Conservation (phyloP, 2,113 vertebrate genomes). For the Centropus bengalensis region DNA sequence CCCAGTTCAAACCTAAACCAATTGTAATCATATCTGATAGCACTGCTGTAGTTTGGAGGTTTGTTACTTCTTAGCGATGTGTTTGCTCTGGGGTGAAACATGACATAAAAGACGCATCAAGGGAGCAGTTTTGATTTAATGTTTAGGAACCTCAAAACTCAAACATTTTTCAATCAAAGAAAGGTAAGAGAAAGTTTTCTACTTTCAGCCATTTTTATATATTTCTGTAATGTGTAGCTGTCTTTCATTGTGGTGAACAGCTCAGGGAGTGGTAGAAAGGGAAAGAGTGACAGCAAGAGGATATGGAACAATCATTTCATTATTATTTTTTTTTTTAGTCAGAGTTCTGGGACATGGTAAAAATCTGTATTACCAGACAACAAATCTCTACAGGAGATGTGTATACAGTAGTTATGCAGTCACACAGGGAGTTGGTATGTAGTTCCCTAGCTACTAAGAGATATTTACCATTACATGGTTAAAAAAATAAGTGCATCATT, state of each 20-base stretch:
- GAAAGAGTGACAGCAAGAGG: background rate
- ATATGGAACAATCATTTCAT: background rate
- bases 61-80: background rate
- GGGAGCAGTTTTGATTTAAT: background rate
- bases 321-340: background rate
- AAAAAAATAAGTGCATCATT: background rate
- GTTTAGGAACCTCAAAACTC: background rate
- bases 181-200: background rate
- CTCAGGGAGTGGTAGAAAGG: background rate
- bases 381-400: background rate
- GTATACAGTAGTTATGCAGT: background rate
- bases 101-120: background rate
- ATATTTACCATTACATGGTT: background rate
- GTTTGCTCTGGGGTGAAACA: background rate
- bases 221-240: background rate
- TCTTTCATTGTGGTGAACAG: background rate
- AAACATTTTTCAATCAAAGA: background rate
- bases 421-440: background rate
- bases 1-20: background rate
- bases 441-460: background rate
- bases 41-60: background rate
- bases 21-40: background rate
- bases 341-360: constrained; percentile 5
- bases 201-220: background rate
- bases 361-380: background rate